Percentiles rank a stretch among this genome's conserved stretches.
These are phyloP conservation scores for Cryptoblepharus egeriae DNA, from an alignment of 2,797 vertebrate species.

Conservation along the genomic window DNA sequence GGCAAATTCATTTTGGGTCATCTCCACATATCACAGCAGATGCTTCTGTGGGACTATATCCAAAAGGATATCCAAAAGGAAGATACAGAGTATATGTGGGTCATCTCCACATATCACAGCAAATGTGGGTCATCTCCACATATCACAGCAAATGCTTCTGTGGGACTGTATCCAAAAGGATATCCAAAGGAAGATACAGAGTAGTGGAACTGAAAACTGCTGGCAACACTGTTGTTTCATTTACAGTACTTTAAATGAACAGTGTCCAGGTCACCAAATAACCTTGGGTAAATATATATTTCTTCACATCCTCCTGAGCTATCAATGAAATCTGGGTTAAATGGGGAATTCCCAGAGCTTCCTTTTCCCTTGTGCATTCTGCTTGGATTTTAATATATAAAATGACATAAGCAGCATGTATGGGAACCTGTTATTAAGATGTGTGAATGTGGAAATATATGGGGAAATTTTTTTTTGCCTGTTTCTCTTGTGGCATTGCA, in stretches of 20 bases:
- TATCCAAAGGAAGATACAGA: background rate
- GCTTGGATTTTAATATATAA: slow-evolving; percentile 58
- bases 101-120: background rate
- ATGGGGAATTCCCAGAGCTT: slow-evolving; percentile 66
- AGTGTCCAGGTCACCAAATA: background rate
- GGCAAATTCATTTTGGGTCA: background rate
- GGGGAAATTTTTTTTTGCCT: slow-evolving; percentile 5
- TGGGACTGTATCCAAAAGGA: background rate
- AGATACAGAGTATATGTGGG: accelerated
- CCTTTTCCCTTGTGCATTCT: slow-evolving; percentile 12
- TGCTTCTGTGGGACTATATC: background rate
- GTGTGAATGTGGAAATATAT: slow-evolving; percentile 1
- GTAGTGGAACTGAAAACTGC: background rate
- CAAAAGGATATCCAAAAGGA: background rate
- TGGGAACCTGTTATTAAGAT: slow-evolving; percentile 55
- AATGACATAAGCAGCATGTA: background rate
- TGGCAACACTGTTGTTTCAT: background rate
- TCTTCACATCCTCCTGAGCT: slow-evolving; percentile 13
- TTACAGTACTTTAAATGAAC: no score
- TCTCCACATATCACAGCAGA: background rate
- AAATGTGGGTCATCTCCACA: background rate
- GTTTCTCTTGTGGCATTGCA: background rate
- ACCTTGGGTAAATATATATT: slow-evolving; percentile 47
- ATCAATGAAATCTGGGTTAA: slow-evolving; percentile 50
- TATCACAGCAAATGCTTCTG: background rate